Percentiles rank a stretch among this genome's conserved stretches.
These are phyloP conservation scores for Acanthochromis polyacanthus DNA, from an alignment of 2,113 vertebrate genomes.

Conservation along the genomic window DNA sequence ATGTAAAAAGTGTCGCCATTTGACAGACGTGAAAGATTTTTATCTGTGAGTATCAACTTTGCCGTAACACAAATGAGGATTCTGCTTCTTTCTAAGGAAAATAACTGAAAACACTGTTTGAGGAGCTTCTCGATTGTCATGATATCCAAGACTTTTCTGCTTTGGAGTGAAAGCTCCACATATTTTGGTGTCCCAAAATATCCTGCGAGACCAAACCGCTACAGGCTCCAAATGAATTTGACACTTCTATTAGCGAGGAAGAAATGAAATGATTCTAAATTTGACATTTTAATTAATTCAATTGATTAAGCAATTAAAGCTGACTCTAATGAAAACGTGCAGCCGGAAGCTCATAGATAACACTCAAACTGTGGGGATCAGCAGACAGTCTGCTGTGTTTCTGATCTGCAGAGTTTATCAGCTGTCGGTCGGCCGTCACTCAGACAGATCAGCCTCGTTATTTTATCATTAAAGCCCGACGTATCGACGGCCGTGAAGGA, in stretches of 20 bases:
- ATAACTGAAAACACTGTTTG: too few relatives aligned
- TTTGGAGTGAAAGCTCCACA: background rate
- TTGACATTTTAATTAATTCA: slow-evolving; percentile 3
- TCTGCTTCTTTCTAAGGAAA: too few relatives aligned
- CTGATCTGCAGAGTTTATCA: slow-evolving; percentile 16
- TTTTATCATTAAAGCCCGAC: slow-evolving; percentile 54
- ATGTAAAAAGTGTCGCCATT: too few relatives aligned
- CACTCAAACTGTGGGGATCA: background rate
- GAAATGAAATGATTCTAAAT: background rate
- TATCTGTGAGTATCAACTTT: too few relatives aligned
- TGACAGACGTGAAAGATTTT: too few relatives aligned
- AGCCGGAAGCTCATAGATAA: background rate
- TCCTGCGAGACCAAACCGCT: background rate
- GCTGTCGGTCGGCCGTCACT: slow-evolving; percentile 20
- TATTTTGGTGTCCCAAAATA: background rate
- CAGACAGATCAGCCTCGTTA: slow-evolving; percentile 58
- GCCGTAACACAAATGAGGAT: too few relatives aligned
- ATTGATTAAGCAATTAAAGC: slow-evolving; percentile 3
- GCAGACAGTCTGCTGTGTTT: background rate
- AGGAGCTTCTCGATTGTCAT: too few relatives aligned
- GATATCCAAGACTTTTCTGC: too few relatives aligned
- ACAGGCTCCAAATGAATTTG: background rate
- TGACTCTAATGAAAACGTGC: slow-evolving; percentile 11
- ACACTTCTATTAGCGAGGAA: background rate
- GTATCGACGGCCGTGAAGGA: slow-evolving; percentile 21